Base-by-base conservation (phyloP, 2,113 vertebrate genomes). In the Formicarius rufipectus region DNA sequence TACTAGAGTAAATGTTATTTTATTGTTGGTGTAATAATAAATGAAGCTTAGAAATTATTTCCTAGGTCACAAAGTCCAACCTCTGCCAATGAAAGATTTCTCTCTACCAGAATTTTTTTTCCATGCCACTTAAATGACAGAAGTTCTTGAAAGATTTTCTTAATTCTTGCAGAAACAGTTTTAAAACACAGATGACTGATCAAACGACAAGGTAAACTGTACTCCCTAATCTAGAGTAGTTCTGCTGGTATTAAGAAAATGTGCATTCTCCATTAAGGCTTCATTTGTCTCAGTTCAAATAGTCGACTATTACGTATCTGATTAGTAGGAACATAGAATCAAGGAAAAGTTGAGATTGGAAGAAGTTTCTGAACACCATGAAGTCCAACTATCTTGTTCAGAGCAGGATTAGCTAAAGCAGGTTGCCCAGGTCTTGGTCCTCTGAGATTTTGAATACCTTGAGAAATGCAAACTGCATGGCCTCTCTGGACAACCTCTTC, bases 301-400 rank as follows among this genome's bases (percentile, higher is more conserved):
- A 69, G 14, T n/a, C 14, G 39, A 53, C 15, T 45, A 4, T 45
- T 33, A 69, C 60, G 20, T 47, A 56, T 14, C 23, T 80, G 24
- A 64, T 39, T 56, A 58, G 23, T 6, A 73, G 33, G 16, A 66
- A 60, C 49, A 74, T 13, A 75, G 30, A 73, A 73, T 45, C 60
- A 74, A 27, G 39, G 17, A 58, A 39, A 6, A 3, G 0, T 23
- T 37, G 13, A 33, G 14, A 4, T 40, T 2, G 2, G 14, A 84
- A 44, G 6, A 14, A 4, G 3, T 10, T 19, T 87, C 47, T 87
- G 39, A 19, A 63, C 35, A 44, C 24, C 19, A 53, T 30, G 19
- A 10, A 63, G 22, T 50, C 14, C 12, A 59, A 35, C 10, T 76
- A 7, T 2, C n/a, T 63, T 63, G 21, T 18, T 72, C 14, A 63